phyloP scores from a whole-genome alignment of 2,888 invertebrate genomes.

The Euclidia mi region DNA sequence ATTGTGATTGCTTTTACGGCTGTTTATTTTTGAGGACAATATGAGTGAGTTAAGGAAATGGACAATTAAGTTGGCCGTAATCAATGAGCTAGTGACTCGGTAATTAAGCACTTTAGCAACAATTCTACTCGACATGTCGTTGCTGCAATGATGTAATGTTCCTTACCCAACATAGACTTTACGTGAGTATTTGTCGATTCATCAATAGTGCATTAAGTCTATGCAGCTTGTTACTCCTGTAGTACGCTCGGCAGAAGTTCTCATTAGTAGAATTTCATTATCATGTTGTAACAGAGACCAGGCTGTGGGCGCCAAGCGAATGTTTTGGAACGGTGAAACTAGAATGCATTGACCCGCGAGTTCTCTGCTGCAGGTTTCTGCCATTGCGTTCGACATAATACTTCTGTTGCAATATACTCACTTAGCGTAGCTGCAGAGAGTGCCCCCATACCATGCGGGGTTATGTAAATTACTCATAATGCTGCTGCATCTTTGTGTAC shows the following conservation, averaged over 20 bases:
- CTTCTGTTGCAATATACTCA: neutral
- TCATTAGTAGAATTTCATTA: constrained; percentile 12
- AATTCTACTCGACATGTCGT: constrained; percentile 25
- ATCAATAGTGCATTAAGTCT: constrained; percentile 5
- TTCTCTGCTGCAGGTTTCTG: constrained; percentile 6
- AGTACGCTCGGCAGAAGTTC: constrained; percentile 8
- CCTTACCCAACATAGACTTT: neutral
- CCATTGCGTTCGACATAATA: neutral
- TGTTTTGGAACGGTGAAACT: constrained; percentile 15
- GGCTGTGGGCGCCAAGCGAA: neutral
- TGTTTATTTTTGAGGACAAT: constrained; percentile 1
- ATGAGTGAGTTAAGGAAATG: constrained; percentile 29
- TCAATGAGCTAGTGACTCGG: constrained; percentile 12
- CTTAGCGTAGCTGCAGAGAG: no score
- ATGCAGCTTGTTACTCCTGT: constrained; percentile 2
- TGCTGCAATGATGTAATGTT: constrained; percentile 9
- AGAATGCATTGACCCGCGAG: constrained; percentile 15
- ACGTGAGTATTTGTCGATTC: constrained; percentile 9
- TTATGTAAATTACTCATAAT: neutral
- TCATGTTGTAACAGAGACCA: constrained; percentile 14
- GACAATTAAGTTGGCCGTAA: constrained; percentile 21
- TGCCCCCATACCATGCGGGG: neutral
- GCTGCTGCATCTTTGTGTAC: neutral
- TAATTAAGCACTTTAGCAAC: constrained; percentile 32
- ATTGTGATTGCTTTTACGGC: neutral